Percentiles rank a stretch among this genome's conserved stretches.
phyloP scores from a whole-genome alignment of 2,113 vertebrate species.

The Galemys pyrenaicus region DNA sequence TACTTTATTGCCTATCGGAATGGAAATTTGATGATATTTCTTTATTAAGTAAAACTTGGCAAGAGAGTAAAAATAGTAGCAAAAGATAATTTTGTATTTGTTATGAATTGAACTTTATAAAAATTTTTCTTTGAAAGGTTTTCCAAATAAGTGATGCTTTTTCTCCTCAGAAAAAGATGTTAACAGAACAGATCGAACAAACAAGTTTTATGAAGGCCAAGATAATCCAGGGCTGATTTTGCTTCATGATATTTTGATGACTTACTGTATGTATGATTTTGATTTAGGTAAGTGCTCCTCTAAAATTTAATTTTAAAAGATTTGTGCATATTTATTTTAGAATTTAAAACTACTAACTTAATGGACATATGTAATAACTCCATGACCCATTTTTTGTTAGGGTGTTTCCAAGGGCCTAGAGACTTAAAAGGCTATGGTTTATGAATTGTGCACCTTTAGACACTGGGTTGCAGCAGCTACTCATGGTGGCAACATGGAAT shows the following conservation, averaged over 20 bases:
- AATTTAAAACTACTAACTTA: conserved; percentile 26
- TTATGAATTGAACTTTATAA: conserved; percentile 73
- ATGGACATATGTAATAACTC: neutral
- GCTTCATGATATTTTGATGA: conserved; percentile 99
- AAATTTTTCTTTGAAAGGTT: conserved; percentile 73
- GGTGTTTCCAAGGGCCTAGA: neutral
- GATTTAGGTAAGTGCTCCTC: conserved; percentile 93
- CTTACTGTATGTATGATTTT: conserved; percentile 99
- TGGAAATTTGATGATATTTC: conserved; percentile 53
- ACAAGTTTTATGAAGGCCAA: conserved; percentile 96
- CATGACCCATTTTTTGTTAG: neutral
- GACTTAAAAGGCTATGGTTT: neutral
- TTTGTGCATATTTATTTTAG: conserved; percentile 24
- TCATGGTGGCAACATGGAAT: neutral
- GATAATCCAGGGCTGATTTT: conserved; percentile 96
- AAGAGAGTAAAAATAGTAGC: conserved; percentile 61
- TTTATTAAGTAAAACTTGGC: conserved; percentile 77
- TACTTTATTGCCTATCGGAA: conserved; percentile 70
- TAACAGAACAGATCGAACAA: conserved; percentile 96
- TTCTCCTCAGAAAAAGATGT: conserved; percentile 94
- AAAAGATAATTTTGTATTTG: conserved; percentile 68
- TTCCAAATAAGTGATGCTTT: conserved; percentile 77
- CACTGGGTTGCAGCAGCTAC: neutral
- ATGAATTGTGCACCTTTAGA: neutral
- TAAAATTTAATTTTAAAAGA: conserved; percentile 44